Base-by-base conservation (phyloP, 2,888 invertebrate genomes). In the Drosophila suboccidentalis region DNA sequence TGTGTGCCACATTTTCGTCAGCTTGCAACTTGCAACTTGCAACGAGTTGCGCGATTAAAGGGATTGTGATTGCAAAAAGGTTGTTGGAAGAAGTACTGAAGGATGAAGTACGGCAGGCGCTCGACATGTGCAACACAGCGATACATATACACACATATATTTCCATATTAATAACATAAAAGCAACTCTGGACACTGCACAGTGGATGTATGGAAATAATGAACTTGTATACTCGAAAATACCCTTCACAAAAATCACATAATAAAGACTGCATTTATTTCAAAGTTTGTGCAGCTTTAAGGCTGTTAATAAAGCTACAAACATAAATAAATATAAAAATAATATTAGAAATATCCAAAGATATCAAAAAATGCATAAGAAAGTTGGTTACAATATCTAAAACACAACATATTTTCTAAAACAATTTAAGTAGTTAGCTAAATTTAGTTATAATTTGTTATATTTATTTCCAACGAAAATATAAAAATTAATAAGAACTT, bases 1-100 rank as follows among this genome's bases (percentile, higher is more conserved):
- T 51, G 46, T 44, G 15, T 54, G 55, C 41, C 77, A 77, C 59
- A 77, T 39, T 69, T 68, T 71, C 36, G 53, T 32, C 75, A 61
- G 61, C 39, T 58, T 49, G 50, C 36, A 3, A 1, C 47, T 29
- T 6, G 29, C 36, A 4, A 9, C 47, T 32, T 17, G 34, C 32
- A 49, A 19, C 34, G 19, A 17, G 9, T n/a, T 26, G 34, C 55
- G 44, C 58, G 36, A 44, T 60, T 53, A 68, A 68, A 43, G 39
- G 44, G 15, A 34, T 26, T 47, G 26, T 26, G 29, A 34, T 19
- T 38, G 38, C 38, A 51, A 11, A n/a, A 4, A n/a, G 44, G 17
- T 17, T 17, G 53, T 29, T 26, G 17, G 41, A 2, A 11, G 39
- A 2, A 15, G 53, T 6, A 3, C 5, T 29, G 49, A 32, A 34